Conservation (phyloP, 2,797 vertebrate species). For the Chrosomus eos region DNA sequence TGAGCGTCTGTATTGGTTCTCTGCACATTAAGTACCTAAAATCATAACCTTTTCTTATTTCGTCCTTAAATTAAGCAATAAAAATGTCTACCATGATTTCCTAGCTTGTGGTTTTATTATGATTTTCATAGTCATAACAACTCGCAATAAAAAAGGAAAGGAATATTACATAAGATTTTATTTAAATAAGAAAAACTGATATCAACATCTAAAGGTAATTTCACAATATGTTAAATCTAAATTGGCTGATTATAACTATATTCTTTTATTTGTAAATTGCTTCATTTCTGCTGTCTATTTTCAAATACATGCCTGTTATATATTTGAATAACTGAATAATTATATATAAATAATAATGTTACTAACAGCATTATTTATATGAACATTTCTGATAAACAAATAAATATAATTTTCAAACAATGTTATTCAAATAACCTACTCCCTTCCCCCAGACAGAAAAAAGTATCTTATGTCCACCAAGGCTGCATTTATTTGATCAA, state of each 20-base stretch:
- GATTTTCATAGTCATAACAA: not conserved
- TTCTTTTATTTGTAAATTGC: not conserved
- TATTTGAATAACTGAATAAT: not conserved
- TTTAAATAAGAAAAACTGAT: not conserved
- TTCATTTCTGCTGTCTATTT: not conserved
- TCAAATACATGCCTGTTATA: not conserved
- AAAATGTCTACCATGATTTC: not conserved
- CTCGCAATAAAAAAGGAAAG: not conserved
- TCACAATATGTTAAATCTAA: not conserved
- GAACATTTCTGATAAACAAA: not conserved
- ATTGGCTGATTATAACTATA: not conserved
- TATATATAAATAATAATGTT: too few relatives aligned
- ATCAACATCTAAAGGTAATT: not conserved
- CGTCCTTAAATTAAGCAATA: conserved; percentile 25
- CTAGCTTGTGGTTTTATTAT: not conserved
- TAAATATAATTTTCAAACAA: not conserved
- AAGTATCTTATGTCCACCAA: not conserved
- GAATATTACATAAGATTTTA: too few relatives aligned
- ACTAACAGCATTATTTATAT: not conserved
- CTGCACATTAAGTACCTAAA: conserved; percentile 46
- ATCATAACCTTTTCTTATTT: conserved; percentile 31
- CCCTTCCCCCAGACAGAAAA: too few relatives aligned
- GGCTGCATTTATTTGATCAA: not conserved
- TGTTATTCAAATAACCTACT: too few relatives aligned
- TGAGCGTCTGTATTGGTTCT: conserved; percentile 48